Evolutionary conservation across 2,888 invertebrate genomes (phyloP).

Genomic region (Dryobotodes eremita): DNA sequence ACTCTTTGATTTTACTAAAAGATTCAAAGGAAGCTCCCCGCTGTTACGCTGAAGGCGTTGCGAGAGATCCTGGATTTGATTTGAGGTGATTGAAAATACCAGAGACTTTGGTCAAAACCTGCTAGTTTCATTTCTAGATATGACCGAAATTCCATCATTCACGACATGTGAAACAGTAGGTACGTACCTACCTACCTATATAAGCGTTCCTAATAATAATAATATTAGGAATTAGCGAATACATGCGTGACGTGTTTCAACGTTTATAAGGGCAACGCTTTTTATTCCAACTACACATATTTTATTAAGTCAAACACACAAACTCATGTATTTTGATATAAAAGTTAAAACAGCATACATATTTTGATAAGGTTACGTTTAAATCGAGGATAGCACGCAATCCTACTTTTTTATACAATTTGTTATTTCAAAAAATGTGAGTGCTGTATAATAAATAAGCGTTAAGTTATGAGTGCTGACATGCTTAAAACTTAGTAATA

Average conservation of each 20-base stretch:
- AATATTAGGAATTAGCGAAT: too few relatives aligned
- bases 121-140: not conserved
- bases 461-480: constrained; percentile 62
- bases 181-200: not conserved
- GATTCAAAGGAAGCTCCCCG: not conserved
- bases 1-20: not conserved
- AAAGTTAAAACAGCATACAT: constrained; percentile 71
- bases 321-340: constrained; percentile 66
- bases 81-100: not conserved
- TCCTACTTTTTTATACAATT: constrained; percentile 75
- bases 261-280: constrained; percentile 33
- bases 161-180: not conserved
- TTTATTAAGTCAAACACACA: constrained; percentile 53
- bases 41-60: not conserved
- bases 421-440: constrained; percentile 73
- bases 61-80: not conserved
- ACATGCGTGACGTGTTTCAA: constrained; percentile 29
- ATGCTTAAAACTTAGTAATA: constrained; percentile 60
- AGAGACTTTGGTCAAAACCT: not conserved
- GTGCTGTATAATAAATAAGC: constrained; percentile 66
- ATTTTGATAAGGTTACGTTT: constrained; percentile 74
- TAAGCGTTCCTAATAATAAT: not conserved
- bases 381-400: constrained; percentile 79
- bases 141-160: not conserved
- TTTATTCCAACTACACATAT: constrained; percentile 37